Evolutionary conservation across 2,888 invertebrate genomes (phyloP).

Genomic region (Cacoxenus indagator): DNA sequence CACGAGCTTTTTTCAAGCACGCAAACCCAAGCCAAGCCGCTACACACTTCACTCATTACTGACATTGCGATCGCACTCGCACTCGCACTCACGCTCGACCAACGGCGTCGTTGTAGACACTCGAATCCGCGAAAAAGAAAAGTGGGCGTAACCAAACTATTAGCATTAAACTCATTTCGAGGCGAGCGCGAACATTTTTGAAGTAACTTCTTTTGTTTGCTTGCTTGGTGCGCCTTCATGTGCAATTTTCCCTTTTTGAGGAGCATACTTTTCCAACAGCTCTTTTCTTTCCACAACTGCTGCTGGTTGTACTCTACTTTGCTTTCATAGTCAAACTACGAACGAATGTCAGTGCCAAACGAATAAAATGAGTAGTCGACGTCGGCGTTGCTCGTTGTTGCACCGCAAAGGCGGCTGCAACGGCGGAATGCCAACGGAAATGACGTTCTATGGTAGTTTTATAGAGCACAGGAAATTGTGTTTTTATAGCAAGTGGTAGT

Average conservation of each 20-base stretch:
- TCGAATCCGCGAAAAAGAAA: constrained; percentile 10
- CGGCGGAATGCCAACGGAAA: constrained; percentile 27
- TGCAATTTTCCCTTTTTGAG: background rate
- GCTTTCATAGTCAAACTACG: background rate
- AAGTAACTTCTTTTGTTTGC: background rate
- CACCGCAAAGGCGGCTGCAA: constrained; percentile 1
- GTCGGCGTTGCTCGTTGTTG: background rate
- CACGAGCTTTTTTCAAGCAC: too few species aligned
- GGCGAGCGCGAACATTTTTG: background rate
- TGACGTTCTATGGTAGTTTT: constrained; percentile 30
- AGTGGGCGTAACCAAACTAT: constrained; percentile 25
- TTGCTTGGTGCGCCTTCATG: background rate
- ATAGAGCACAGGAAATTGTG: constrained; percentile 53
- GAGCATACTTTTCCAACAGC: background rate
- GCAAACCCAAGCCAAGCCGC: too few species aligned
- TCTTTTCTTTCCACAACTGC: background rate
- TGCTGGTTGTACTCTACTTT: background rate
- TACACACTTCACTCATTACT: background rate
- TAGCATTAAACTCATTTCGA: constrained; percentile 33
- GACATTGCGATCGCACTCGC: too few species aligned
- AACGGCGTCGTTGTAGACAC: background rate
- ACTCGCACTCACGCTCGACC: too few species aligned
- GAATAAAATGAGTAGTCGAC: constrained; percentile 12
- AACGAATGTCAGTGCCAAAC: constrained; percentile 14
- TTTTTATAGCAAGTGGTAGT: constrained; percentile 36